These are phyloP conservation scores for Pseudomyrmex gracilis DNA, from an alignment of 1,140 invertebrate species.

Conservation along the genomic window DNA sequence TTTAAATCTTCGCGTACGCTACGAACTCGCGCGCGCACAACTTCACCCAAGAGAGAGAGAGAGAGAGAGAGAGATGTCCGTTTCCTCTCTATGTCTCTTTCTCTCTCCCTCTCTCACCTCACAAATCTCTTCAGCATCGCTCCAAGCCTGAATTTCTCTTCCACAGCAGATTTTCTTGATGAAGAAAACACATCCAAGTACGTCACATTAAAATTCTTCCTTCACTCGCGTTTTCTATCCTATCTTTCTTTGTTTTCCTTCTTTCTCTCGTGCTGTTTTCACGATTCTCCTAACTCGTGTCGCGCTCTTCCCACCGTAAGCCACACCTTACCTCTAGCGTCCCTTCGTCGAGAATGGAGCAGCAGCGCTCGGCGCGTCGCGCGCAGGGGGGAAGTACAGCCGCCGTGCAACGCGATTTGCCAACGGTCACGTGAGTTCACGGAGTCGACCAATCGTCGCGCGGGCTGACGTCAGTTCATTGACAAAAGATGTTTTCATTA, in stretches of 20 bases:
- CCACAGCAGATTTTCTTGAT: constrained; percentile 78
- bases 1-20: not conserved
- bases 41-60: too few species aligned
- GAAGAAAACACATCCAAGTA: constrained; percentile 86
- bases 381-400: constrained; percentile 62
- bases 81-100: not conserved
- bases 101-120: constrained; percentile 57
- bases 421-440: constrained; percentile 80
- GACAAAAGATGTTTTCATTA: constrained; percentile 85
- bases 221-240: constrained; percentile 14
- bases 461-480: constrained; percentile 86
- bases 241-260: not conserved
- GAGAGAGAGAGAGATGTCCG: not conserved
- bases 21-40: not conserved
- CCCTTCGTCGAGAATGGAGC: constrained; percentile 82
- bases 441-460: constrained; percentile 76
- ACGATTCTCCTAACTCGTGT: not conserved
- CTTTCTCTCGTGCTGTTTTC: constrained; percentile 28
- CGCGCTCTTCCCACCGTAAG: constrained; percentile 59
- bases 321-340: constrained; percentile 80
- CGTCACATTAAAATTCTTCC: not conserved
- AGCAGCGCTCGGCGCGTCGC: constrained; percentile 74
- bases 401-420: constrained; percentile 74
- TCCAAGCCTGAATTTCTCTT: constrained; percentile 40
- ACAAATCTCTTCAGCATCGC: constrained; percentile 62